Base-by-base conservation (phyloP, 2,888 invertebrate species). In the Vannuccia rotundouncinata region DNA sequence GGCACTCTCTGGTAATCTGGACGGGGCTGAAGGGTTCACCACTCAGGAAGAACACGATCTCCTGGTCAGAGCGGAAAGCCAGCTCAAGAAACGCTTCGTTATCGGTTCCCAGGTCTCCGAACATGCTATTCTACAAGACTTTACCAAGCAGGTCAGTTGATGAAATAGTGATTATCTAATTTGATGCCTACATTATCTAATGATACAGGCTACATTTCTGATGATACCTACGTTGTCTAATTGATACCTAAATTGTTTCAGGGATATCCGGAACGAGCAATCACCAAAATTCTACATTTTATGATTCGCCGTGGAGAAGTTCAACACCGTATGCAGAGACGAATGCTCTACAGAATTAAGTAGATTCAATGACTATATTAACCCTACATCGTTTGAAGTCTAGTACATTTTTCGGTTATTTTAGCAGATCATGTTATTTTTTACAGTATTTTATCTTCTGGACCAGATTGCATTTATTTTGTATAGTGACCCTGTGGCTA, bases 1-100 rank as follows among this genome's bases (percentile, higher is more conserved):
- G 59, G 98, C 98, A 0, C 93, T 92, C 91, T 93, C 94, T 0
- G 99, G 98, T 73, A 93, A 91, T 85, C 90, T 99, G 79, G 92
- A 95, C 81, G 95, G 95, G 74, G 95, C 94, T n/a, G 98, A 99
- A 90, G 99, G 98, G 5, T 99, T 98, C 87, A 95, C 96, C 0
- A 92, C 94, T 0, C 93, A 94, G 84, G 95, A 95, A 87, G 97
- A 99, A 87, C 94, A 94, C 85, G 95, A 97, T 86, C 92, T 92
- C 88, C 87, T 99, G 45, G 91, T 91, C 60, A 92, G 94, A 1
- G 93, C 99, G 82, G 99, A 99, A 87, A 94, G 93, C 85, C 97
- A 98, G 87, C 87, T 99, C 81, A 98, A 97, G 89, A 91, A 93
- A 79, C 91, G 97, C 81, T 96, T 97, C 83, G 86, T 88, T 25